Percentiles rank a stretch among this genome's conserved stretches.
Conservation (phyloP, 1,140 invertebrate genomes). For the Bursaphelenchus mucronatus region DNA sequence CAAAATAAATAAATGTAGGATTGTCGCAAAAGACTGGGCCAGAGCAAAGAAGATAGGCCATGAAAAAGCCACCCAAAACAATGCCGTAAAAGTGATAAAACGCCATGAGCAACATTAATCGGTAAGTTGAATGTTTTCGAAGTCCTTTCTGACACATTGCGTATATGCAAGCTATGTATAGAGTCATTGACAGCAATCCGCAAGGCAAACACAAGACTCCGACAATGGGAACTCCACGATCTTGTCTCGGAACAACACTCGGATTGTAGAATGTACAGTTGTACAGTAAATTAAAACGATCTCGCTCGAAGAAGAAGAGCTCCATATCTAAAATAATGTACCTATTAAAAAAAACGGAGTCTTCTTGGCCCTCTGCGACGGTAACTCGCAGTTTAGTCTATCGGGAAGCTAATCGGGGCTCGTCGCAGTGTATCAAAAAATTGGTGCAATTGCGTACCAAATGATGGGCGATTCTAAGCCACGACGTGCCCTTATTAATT, state of each 20-base stretch:
- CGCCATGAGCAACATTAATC: conserved; percentile 18
- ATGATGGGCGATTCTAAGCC: too few species aligned
- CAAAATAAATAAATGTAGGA: conserved; percentile 14
- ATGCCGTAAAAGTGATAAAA: conserved; percentile 3
- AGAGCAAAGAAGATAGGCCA: conserved; percentile 2
- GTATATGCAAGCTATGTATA: conserved; percentile 3
- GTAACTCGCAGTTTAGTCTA: too few species aligned
- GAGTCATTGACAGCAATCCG: neutral
- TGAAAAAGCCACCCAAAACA: conserved; percentile 4
- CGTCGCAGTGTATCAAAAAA: too few species aligned
- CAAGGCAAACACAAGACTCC: neutral
- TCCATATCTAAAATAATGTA: neutral
- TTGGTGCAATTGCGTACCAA: too few species aligned
- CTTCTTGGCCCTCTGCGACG: too few species aligned
- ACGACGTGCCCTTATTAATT: too few species aligned
- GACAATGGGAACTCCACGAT: neutral
- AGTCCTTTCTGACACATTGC: neutral
- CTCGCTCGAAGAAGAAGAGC: conserved; percentile 4
- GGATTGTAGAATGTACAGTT: conserved; percentile 10
- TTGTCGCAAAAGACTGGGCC: conserved; percentile 9
- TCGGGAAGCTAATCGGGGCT: too few species aligned
- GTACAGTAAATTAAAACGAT: conserved; percentile 1
- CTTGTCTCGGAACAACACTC: neutral
- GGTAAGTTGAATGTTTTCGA: neutral
- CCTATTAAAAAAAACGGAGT: too few species aligned